Base-by-base conservation (phyloP, 2,888 invertebrate species). In the Calliphora vomitoria region DNA sequence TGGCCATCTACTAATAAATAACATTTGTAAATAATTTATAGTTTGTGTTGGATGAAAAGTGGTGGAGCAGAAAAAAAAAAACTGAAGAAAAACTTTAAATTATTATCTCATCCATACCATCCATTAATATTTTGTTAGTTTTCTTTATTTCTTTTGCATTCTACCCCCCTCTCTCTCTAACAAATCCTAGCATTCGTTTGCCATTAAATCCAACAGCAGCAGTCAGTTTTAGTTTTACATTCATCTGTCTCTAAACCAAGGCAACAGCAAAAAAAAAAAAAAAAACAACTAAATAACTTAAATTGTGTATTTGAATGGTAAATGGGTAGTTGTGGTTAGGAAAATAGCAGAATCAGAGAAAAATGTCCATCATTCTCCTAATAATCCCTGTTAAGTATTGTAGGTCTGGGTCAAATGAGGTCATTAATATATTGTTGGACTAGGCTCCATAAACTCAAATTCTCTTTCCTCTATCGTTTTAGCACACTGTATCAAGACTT, bases 41-140 rank as follows among this genome's bases (percentile, higher is more conserved):
- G 76, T 53, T 25, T 74, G 38, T 62, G 18, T 53, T 58, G 38
- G 10, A 58, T 66, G 47, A 53, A 47, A 68, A 66, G 10, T 25
- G 15, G 5, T 62, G 35, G 8, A 6, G 15, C 15, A 47, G 13
- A 20, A 47, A 75, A 66, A 50, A 60, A 11, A 13, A 25, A 44
- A 35, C 0, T 35, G 35, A 35, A 35, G 35, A 66, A 64, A 11
- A 18, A 47, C 35, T 55, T 62, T 69, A 69, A 76, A 71, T 50
- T 82, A 41, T 82, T 82, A 76, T 82, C 76, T 76, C 38, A 41
- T 60, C 50, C 41, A 50, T 76, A 53, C n/a, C 68, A 68, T 47
- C 25, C 72, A 75, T 60, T 68, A 50, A 68, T 60, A 75, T 60
- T 82, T 68, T 82, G 41, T 66, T 41, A 53, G 41, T 72, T 62